These are phyloP conservation scores for Trichogramma evanescens DNA, from an alignment of 2,888 invertebrate species.

Conservation along the genomic window DNA sequence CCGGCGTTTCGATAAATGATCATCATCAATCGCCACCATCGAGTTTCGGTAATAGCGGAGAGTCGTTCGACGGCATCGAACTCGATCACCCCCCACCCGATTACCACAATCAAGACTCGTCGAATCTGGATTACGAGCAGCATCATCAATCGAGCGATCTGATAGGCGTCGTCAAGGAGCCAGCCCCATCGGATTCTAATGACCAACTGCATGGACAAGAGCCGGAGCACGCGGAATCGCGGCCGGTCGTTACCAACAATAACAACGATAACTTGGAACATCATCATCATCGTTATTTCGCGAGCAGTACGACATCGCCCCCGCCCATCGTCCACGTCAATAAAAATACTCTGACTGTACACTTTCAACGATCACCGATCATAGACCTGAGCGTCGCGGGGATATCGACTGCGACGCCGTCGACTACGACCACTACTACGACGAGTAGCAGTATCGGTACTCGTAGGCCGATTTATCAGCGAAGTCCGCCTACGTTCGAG, in stretches of 20 bases:
- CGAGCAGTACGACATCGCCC: not conserved
- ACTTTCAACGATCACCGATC: conserved; percentile 63
- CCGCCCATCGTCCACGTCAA: not conserved
- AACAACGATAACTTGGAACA: not conserved
- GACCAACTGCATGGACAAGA: not conserved
- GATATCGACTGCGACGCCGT: not conserved
- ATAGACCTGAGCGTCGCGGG: conserved; percentile 51
- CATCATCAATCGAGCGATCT: conserved; percentile 11
- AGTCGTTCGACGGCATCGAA: not conserved
- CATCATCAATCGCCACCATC: not conserved
- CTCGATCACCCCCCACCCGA: not conserved
- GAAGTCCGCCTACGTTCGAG: not conserved
- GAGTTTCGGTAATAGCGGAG: not conserved
- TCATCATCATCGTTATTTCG: not conserved
- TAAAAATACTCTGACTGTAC: conserved; percentile 28
- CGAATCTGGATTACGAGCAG: conserved; percentile 6
- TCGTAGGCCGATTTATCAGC: not conserved
- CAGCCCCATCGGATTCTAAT: not conserved
- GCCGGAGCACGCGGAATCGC: conserved; percentile 15
- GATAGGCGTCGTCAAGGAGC: conserved; percentile 2
- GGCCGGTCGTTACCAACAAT: conserved; percentile 4
- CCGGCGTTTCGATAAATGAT: not conserved
- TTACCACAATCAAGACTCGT: not conserved
- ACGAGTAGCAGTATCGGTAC: not conserved
- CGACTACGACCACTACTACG: not conserved